A percentile compares a stretch with the other conserved stretches of the same genome.
Conservation (phyloP, 2,797 vertebrate species). For the Hemibagrus guttatus region DNA sequence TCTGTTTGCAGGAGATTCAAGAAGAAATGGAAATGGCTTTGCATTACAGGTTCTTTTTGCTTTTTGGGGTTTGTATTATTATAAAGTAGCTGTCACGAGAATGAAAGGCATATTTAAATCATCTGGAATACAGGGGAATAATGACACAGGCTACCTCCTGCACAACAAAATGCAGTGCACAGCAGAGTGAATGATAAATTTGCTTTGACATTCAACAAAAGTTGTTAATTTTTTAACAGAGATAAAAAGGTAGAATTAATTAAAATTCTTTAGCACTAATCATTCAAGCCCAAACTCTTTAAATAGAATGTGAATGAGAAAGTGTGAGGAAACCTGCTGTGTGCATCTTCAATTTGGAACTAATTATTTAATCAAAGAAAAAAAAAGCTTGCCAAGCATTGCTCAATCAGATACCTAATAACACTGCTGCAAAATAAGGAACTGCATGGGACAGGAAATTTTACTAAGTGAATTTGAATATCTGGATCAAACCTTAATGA, state of each 20-base stretch:
- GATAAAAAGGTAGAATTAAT: conserved; percentile 33
- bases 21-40: not conserved
- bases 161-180: conserved; percentile 7
- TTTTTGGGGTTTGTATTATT: not conserved
- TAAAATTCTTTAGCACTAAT: conserved; percentile 54
- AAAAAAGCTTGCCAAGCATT: conserved; percentile 50
- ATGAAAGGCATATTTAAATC: not conserved
- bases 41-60: not conserved
- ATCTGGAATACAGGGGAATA: not conserved
- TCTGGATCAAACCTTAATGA: not conserved
- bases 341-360: conserved; percentile 50
- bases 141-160: conserved; percentile 9
- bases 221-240: not conserved
- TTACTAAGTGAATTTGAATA: not conserved
- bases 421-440: conserved; percentile 29
- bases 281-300: conserved; percentile 28
- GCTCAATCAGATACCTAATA: conserved; percentile 53
- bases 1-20: not conserved
- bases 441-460: not conserved
- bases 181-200: conserved; percentile 32
- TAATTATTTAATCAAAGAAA: conserved; percentile 59
- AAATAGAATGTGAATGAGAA: conserved; percentile 46
- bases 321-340: conserved; percentile 45
- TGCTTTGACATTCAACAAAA: conserved; percentile 1
- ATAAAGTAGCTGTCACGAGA: not conserved